Percentiles rank a stretch among this genome's conserved stretches.
phyloP scores from a whole-genome alignment of 2,113 vertebrate genomes.

The Hypanus sabinus region DNA sequence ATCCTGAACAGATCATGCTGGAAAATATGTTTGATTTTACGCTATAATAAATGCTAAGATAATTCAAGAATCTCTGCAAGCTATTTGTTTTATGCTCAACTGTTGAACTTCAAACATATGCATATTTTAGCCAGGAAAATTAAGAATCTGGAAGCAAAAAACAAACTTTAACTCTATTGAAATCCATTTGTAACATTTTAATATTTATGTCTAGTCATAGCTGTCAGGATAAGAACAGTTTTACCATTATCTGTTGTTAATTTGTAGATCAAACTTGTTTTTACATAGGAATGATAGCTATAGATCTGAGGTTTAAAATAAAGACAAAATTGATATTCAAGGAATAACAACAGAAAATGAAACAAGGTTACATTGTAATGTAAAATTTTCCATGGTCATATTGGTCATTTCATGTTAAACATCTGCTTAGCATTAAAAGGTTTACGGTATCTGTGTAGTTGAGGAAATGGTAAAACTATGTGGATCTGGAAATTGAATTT shows the following conservation, averaged over 20 bases:
- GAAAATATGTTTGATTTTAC: not conserved
- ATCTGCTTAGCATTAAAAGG: not conserved
- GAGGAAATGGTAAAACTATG: not conserved
- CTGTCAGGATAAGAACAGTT: not conserved
- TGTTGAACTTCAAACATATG: not conserved
- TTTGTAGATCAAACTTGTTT: not conserved
- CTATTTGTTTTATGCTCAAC: not conserved
- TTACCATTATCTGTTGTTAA: not conserved
- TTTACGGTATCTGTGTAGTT: not conserved
- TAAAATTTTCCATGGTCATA: not conserved
- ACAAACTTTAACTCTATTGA: not conserved
- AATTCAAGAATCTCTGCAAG: not conserved
- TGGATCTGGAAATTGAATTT: not conserved
- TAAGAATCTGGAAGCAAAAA: not conserved
- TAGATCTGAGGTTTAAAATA: not conserved
- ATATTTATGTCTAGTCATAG: not conserved
- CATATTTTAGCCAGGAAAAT: not conserved
- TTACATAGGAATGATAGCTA: not conserved
- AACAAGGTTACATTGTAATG: not conserved
- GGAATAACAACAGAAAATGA: not conserved
- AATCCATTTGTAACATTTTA: not conserved
- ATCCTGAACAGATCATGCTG: not conserved
- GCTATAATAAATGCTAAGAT: not conserved
- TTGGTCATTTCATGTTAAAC: not conserved
- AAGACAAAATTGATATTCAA: not conserved